phyloP scores from a whole-genome alignment of 2,113 vertebrate genomes.

The Microtus pennsylvanicus region DNA sequence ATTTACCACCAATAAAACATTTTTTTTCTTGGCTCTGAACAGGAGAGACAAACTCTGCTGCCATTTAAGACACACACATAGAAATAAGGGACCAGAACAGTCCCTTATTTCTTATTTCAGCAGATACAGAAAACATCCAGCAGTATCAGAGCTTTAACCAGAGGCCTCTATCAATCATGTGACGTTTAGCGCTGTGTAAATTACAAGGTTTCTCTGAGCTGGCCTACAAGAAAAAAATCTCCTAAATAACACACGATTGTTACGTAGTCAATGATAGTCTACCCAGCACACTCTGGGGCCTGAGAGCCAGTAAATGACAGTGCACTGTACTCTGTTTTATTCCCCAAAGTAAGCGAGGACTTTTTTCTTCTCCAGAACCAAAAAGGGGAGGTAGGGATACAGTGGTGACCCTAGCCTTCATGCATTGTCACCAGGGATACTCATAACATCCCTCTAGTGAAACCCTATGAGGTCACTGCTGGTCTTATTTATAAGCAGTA shows the following conservation, averaged over 20 bases:
- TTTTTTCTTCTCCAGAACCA: neutral
- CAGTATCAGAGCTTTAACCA: constrained; percentile 40
- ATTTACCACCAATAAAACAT: neutral
- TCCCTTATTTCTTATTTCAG: too few relatives aligned
- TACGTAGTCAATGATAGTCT: neutral
- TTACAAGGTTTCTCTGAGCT: neutral
- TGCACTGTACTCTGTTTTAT: neutral
- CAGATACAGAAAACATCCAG: neutral
- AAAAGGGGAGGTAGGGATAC: too few relatives aligned
- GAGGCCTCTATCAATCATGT: neutral
- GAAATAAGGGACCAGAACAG: constrained; percentile 10
- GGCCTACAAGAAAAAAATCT: neutral
- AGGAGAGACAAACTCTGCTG: neutral
- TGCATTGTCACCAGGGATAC: neutral
- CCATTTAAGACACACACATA: neutral
- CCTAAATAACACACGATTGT: neutral
- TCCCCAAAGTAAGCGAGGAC: neutral
- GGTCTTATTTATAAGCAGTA: neutral
- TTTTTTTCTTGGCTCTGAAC: neutral
- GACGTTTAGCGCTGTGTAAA: neutral
- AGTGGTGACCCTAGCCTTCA: neutral
- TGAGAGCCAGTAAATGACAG: constrained; percentile 7
- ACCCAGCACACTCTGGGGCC: neutral
- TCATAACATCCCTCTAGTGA: neutral
- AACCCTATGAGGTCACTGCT: neutral